Evolutionary conservation across 2,888 invertebrate genomes (phyloP), one percentile per base, ranked within the genome.

Genomic region (Odontothrips loti): DNA sequence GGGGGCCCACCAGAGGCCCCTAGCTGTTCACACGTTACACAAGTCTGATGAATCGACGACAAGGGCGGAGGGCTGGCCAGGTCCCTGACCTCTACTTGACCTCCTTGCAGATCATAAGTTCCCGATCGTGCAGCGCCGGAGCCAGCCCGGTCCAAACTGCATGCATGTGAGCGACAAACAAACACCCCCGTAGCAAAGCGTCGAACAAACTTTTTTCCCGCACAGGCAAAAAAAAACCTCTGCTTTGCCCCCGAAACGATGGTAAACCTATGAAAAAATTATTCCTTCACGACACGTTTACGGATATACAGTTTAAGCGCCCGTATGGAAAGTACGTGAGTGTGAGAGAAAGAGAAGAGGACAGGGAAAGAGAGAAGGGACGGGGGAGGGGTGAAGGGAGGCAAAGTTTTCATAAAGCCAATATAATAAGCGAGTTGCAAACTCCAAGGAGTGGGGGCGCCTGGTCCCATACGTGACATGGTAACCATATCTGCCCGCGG

Each of bases 351-450:
- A 43, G 58, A n/a, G n/a, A 58, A n/a, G 15, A 15, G 15, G 58
- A 58, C 6, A 58, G 58, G 6, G 58, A 75, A 10, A 27, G 8
- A 27, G 68, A 23, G 23, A 9, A 4, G 68, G 23, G 23, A 20
- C 27, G 58, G 12, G 10, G 23, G 68, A 27, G 68, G 68, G 10
- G 68, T 4, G 68, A 27, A 27, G 12, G 68, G 68, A 27, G 68
- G 68, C 12, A 0, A 27, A 75, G 68, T 75, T 75, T 75, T 75
- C 68, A 75, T 75, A 75, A 75, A 75, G 68, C 68, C 68, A 75
- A 75, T 75, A 75, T 75, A 75, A 75, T 75, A 75, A 75, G n/a
- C 68, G 68, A 75, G 68, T 75, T 75, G 68, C 68, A 75, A 75
- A 75, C 68, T 75, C 68, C 68, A 9, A 23, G 68, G 23, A 11